Conservation (phyloP, 2,113 vertebrate genomes). For the Cercopithecus mona region DNA sequence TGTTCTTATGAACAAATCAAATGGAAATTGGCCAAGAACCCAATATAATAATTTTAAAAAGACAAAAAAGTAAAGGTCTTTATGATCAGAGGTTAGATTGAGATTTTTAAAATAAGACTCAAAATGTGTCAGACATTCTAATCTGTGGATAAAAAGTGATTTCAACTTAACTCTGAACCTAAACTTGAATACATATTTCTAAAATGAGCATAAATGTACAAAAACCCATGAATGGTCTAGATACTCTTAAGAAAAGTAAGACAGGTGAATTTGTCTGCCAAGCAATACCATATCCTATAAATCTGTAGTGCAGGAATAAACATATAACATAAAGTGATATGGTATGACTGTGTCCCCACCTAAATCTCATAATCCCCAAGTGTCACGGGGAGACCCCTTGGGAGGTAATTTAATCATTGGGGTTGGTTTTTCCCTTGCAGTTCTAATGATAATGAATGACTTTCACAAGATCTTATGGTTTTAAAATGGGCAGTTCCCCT, state of each 20-base stretch:
- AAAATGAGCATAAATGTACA: neutral
- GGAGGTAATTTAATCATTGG: no score
- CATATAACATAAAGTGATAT: neutral
- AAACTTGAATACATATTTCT: neutral
- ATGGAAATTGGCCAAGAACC: neutral
- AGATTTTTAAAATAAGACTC: neutral
- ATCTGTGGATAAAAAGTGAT: neutral
- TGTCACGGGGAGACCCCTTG: no score
- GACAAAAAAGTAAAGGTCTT: neutral
- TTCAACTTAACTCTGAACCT: neutral
- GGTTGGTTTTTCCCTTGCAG: no score
- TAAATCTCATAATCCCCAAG: no score
- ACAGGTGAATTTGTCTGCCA: neutral
- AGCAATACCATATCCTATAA: neutral
- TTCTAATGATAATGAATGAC: no score
- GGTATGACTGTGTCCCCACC: no score
- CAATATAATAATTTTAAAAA: neutral
- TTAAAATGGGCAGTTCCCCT: no score
- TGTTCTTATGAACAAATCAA: constrained; percentile 26
- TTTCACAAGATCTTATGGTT: no score
- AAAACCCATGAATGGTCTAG: neutral
- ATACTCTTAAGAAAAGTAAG: neutral
- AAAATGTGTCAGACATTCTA: neutral
- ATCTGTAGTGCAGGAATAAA: neutral
- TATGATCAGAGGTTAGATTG: constrained; percentile 8